Evolutionary conservation across 2,797 vertebrate species (phyloP).

Genomic region (Galago senegalensis): DNA sequence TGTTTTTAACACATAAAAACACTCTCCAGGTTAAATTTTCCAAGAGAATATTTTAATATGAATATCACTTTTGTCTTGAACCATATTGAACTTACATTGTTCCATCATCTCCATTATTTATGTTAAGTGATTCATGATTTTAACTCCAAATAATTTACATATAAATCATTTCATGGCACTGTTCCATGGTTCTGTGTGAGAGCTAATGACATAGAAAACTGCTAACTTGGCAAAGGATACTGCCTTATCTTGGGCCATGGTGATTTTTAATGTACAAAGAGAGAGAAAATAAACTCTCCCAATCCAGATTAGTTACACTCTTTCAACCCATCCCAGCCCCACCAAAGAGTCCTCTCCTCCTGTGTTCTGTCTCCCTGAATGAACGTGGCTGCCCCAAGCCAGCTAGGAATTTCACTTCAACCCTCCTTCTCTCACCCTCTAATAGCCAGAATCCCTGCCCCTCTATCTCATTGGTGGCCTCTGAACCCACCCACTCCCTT

Average conservation of each 20-base stretch:
- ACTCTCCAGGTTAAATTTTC: neutral
- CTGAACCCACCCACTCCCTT: neutral
- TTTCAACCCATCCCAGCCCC: neutral
- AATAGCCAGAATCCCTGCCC: neutral
- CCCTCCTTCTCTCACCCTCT: too few relatives aligned
- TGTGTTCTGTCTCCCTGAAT: neutral
- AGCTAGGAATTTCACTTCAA: neutral
- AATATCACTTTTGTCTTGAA: neutral
- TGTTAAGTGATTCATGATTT: constrained; percentile 64
- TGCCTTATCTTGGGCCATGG: neutral
- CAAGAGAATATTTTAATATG: neutral
- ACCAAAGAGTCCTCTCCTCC: neutral
- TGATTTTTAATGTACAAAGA: neutral
- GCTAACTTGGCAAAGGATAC: constrained; percentile 26
- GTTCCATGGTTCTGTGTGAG: neutral
- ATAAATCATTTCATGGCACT: constrained; percentile 50
- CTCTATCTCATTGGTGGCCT: neutral
- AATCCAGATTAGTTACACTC: neutral
- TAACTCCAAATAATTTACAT: constrained; percentile 66
- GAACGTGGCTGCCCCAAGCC: neutral
- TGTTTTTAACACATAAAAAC: neutral
- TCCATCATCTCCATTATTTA: constrained; percentile 29
- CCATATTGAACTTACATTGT: neutral
- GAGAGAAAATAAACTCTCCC: neutral
- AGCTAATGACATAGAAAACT: constrained; percentile 64